phyloP scores from a whole-genome alignment of 2,113 vertebrate genomes.

The Mesocricetus auratus region DNA sequence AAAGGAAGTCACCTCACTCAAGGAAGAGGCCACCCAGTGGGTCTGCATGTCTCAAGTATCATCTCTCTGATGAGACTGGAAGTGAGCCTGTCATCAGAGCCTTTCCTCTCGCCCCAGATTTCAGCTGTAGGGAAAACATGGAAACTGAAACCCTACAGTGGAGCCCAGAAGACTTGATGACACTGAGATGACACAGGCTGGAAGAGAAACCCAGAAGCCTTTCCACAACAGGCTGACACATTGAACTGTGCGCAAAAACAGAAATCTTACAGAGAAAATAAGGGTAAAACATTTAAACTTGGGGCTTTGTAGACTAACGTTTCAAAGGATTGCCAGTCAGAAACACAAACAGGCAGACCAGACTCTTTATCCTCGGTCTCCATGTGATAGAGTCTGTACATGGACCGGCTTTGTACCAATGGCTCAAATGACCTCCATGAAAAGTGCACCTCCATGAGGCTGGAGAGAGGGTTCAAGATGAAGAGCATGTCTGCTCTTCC shows the following conservation, averaged over 20 bases:
- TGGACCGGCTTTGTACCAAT: background rate
- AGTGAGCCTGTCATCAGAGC: too few species aligned
- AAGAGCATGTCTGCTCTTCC: too few species aligned
- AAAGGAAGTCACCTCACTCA: too few species aligned
- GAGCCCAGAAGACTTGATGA: background rate
- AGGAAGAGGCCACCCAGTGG: too few species aligned
- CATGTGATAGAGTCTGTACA: background rate
- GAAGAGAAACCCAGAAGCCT: background rate
- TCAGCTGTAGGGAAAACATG: too few species aligned
- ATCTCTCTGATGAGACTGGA: too few species aligned
- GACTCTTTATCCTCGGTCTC: background rate
- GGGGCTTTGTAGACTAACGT: background rate
- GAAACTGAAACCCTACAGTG: background rate
- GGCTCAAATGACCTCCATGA: fast-evolving
- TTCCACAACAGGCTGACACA: background rate
- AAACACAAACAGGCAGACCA: background rate
- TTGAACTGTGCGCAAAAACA: background rate
- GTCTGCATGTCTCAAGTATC: background rate
- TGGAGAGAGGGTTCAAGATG: too few species aligned
- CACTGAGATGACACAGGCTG: background rate
- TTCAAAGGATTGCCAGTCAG: background rate
- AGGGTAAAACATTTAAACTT: background rate
- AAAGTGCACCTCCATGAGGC: too few species aligned
- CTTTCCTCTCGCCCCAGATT: background rate
- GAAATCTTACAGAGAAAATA: background rate